A percentile compares a stretch with the other conserved stretches of the same genome.
Evolutionary conservation across 2,113 vertebrate species (phyloP).

Genomic region (Lipotes vexillifer): DNA sequence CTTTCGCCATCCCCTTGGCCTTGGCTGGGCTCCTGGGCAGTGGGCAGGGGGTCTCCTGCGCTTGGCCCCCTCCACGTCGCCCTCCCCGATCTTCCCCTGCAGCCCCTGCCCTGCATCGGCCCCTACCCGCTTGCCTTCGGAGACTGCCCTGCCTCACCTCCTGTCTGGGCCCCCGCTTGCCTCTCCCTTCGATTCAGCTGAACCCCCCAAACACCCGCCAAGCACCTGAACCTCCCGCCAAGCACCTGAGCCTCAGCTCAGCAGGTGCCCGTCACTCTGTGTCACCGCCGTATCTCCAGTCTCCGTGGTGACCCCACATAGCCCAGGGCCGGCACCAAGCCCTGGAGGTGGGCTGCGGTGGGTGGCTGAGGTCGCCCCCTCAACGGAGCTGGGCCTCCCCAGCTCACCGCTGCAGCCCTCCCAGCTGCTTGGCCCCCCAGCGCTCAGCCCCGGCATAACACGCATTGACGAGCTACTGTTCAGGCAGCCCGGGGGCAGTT

Average conservation of each 20-base stretch:
- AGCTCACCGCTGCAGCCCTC: background rate
- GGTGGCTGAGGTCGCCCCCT: background rate
- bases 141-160: background rate
- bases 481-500: rapidly evolving
- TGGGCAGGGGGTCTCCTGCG: too few species aligned
- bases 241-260: background rate
- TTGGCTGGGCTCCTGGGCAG: background rate
- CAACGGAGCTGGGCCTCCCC: background rate
- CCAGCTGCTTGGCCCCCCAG: rapidly evolving
- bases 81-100: background rate
- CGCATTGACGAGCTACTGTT: background rate
- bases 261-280: background rate
- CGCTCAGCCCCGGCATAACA: background rate
- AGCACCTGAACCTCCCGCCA: background rate
- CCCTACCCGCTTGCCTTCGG: background rate
- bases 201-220: rapidly evolving
- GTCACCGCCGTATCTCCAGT: background rate
- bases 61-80: background rate
- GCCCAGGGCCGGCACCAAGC: background rate
- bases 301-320: background rate
- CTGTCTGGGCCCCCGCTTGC: too few species aligned
- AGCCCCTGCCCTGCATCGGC: too few species aligned
- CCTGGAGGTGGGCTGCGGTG: background rate
- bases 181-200: background rate
- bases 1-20: background rate